Conservation (phyloP, 2,113 vertebrate species). For the Mormoops blainvillei region DNA sequence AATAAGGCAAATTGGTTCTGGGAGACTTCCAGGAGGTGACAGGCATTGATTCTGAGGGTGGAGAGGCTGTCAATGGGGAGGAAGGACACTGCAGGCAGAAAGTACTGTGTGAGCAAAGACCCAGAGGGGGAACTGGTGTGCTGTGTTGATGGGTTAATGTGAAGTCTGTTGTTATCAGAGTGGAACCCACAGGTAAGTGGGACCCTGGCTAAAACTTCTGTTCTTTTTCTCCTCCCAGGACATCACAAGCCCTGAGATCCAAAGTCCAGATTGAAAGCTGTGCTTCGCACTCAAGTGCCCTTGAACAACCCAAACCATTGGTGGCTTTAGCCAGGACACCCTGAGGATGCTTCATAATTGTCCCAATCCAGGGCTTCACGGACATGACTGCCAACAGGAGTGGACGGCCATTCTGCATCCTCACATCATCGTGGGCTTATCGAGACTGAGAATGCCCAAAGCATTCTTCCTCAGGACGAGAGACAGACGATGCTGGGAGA, state of each 20-base stretch:
- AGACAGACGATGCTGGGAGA: rapidly evolving
- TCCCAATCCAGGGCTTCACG: background rate
- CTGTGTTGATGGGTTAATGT: too few species aligned
- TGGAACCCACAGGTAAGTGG: background rate
- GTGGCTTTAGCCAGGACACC: background rate
- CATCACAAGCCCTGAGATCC: background rate
- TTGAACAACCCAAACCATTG: background rate
- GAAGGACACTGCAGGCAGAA: background rate
- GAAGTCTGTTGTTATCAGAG: background rate
- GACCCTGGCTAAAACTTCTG: background rate
- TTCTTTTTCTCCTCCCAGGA: constrained; percentile 37
- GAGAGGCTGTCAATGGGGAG: background rate
- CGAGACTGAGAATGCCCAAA: background rate
- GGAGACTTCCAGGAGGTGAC: background rate
- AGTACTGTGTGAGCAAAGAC: background rate
- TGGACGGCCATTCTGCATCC: background rate
- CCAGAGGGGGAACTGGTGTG: background rate
- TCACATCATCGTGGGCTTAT: rapidly evolving
- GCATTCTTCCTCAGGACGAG: background rate
- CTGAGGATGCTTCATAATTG: background rate
- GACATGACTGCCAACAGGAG: background rate
- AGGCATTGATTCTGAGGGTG: background rate
- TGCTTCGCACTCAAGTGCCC: background rate
- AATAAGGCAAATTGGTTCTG: background rate
- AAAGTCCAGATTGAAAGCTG: constrained; percentile 66